Evolutionary conservation across 1,140 invertebrate species (phyloP).

Genomic region (Vanessa atalanta): DNA sequence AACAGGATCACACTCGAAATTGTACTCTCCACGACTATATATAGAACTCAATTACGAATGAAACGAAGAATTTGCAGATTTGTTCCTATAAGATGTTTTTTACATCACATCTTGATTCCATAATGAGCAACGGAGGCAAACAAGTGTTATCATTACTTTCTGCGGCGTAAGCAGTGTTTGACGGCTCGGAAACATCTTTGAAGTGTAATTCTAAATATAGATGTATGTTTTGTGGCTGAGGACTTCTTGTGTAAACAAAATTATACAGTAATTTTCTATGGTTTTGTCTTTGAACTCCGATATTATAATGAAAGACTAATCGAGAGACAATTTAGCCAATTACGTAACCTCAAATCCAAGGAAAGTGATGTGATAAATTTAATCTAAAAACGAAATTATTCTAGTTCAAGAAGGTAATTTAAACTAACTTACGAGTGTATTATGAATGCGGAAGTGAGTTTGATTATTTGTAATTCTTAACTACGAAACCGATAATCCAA

Average conservation of each 20-base stretch:
- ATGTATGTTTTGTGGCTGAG: not conserved
- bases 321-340: not conserved
- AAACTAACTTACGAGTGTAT: too few species aligned
- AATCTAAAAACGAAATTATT: too few species aligned
- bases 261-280: slow-evolving; percentile 10
- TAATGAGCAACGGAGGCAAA: slow-evolving; percentile 17
- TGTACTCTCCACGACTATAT: not conserved
- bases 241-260: not conserved
- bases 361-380: too few species aligned
- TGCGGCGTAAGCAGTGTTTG: slow-evolving; percentile 5
- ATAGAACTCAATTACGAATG: not conserved
- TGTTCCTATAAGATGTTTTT: slow-evolving; percentile 15
- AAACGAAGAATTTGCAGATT: not conserved
- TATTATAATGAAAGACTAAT: not conserved
- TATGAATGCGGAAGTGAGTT: too few species aligned
- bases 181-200: slow-evolving; percentile 16
- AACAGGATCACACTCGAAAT: not conserved
- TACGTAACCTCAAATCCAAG: too few species aligned
- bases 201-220: slow-evolving; percentile 18
- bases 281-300: not conserved
- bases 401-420: too few species aligned
- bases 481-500: too few species aligned
- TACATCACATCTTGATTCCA: slow-evolving; percentile 16
- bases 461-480: too few species aligned
- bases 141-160: slow-evolving; percentile 18